Conservation (phyloP, 2,797 vertebrate genomes). For the Lagothrix lagotricha region DNA sequence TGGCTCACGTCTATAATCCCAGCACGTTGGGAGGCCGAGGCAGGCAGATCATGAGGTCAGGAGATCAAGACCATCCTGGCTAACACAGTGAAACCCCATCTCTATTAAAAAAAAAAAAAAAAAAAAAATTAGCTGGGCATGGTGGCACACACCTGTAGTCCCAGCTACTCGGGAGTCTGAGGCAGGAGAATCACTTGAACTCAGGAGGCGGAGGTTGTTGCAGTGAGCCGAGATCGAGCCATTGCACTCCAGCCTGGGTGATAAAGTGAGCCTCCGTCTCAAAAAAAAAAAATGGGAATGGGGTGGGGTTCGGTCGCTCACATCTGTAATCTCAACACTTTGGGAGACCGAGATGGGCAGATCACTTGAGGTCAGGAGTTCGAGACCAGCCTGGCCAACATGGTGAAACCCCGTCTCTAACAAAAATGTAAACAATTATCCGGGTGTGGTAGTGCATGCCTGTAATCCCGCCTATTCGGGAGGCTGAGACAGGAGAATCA, state of each 20-base stretch:
- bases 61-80: background rate
- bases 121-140: background rate
- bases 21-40: background rate
- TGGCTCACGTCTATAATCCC: background rate
- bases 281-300: background rate
- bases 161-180: background rate
- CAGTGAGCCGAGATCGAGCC: background rate
- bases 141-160: background rate
- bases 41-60: background rate
- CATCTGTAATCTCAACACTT: background rate
- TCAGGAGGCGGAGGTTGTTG: background rate
- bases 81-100: background rate
- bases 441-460: background rate
- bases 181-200: background rate
- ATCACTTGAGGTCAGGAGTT: background rate
- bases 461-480: background rate
- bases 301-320: background rate
- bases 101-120: background rate
- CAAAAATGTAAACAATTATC: background rate
- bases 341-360: background rate
- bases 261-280: fast-evolving
- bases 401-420: background rate
- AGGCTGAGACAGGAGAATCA: background rate
- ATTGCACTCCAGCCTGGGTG: no score
- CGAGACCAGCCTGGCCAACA: background rate